A percentile compares a stretch with the other conserved stretches of the same genome.
Conservation (phyloP, 2,888 invertebrate genomes). For the Piscicola geometra region DNA sequence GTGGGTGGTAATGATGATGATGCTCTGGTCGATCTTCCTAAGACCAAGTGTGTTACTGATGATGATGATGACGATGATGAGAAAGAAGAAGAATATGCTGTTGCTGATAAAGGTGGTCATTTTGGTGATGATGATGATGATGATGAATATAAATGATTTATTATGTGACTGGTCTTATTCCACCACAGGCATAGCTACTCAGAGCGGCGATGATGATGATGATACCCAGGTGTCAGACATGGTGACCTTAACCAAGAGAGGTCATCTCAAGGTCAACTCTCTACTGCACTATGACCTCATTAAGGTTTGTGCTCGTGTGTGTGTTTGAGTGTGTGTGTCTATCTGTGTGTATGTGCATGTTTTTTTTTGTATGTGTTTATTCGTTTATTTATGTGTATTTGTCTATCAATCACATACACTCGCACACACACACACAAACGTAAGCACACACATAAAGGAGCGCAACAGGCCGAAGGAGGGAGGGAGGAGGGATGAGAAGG, state of each 20-base stretch:
- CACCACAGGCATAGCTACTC: too few species aligned
- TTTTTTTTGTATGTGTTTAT: too few species aligned
- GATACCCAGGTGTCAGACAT: slow-evolving; percentile 2
- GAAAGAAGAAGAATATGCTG: slow-evolving; percentile 33
- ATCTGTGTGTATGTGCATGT: too few species aligned
- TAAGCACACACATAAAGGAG: too few species aligned
- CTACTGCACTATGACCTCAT: slow-evolving; percentile 21
- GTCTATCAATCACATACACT: too few species aligned
- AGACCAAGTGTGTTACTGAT: slow-evolving; percentile 42
- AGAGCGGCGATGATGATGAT: neutral
- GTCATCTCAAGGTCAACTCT: slow-evolving; percentile 18
- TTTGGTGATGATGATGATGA: slow-evolving; percentile 16
- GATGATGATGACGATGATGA: slow-evolving; percentile 54
- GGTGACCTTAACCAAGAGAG: neutral
- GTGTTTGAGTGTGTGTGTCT: too few species aligned
- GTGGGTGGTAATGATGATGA: too few species aligned
- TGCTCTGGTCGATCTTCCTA: too few species aligned
- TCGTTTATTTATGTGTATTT: too few species aligned
- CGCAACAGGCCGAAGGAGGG: slow-evolving; percentile 83
- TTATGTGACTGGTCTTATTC: too few species aligned
- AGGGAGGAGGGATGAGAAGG: slow-evolving; percentile 75
- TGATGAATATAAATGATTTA: too few species aligned
- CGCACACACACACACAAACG: too few species aligned
- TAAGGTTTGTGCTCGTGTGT: slow-evolving; percentile 3
- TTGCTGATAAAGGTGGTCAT: neutral